These are phyloP conservation scores for Diplazon laetatorius DNA, from an alignment of 2,888 invertebrate species.

Conservation along the genomic window DNA sequence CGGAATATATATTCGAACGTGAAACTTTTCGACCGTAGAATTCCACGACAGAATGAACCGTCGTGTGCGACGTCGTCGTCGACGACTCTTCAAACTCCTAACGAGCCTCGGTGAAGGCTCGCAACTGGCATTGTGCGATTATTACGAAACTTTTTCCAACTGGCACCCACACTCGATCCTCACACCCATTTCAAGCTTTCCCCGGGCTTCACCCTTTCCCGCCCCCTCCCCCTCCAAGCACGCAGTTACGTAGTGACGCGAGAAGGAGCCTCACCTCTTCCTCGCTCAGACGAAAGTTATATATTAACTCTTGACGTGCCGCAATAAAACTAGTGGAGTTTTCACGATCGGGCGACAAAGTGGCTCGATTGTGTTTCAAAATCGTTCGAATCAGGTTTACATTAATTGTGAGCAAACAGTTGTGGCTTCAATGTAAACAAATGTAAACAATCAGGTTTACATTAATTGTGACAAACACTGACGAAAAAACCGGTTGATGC, in stretches of 20 bases:
- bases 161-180: not conserved
- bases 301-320: constrained; percentile 56
- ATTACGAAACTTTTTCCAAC: constrained; percentile 73
- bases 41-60: constrained; percentile 44
- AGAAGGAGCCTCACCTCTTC: not conserved
- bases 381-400: not conserved
- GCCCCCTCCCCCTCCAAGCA: not conserved
- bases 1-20: constrained; percentile 35
- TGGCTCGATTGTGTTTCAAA: not conserved
- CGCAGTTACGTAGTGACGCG: constrained; percentile 12
- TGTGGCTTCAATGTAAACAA: too few relatives aligned
- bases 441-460: too few relatives aligned
- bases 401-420: not conserved
- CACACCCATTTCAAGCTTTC: constrained; percentile 30
- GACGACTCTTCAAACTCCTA: constrained; percentile 55
- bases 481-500: too few relatives aligned
- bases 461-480: too few relatives aligned
- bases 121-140: constrained; percentile 70
- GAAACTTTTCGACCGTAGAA: constrained; percentile 32
- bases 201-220: constrained; percentile 1
- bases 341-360: constrained; percentile 11
- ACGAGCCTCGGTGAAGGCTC: constrained; percentile 67
- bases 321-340: constrained; percentile 19
- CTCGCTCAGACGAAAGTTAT: constrained; percentile 54
- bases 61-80: constrained; percentile 12